Conservation (phyloP, 1,140 invertebrate species). For the Trichonephila inaurata region DNA sequence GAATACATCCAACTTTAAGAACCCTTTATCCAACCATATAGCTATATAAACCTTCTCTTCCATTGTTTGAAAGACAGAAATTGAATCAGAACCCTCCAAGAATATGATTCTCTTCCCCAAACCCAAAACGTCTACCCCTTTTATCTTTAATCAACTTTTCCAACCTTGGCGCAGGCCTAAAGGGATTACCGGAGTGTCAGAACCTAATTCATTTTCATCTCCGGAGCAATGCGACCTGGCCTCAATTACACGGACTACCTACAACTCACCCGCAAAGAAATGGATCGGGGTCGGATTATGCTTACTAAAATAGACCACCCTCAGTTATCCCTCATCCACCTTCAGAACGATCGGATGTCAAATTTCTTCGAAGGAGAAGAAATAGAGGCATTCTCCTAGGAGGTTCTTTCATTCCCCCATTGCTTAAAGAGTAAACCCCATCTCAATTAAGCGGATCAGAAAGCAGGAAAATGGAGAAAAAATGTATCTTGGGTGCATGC, state of each 20-base stretch:
- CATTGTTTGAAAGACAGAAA: not conserved
- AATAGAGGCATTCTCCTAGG: not conserved
- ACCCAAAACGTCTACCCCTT: not conserved
- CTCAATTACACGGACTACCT: not conserved
- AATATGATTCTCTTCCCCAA: not conserved
- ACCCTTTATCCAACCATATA: too few relatives aligned
- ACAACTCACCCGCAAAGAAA: constrained; percentile 1
- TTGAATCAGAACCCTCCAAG: not conserved
- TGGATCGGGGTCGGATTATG: not conserved
- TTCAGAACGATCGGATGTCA: not conserved
- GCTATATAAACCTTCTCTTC: too few relatives aligned
- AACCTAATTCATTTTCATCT: constrained; percentile 36
- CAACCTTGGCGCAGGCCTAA: not conserved
- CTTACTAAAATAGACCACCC: not conserved
- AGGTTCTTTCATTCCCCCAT: not conserved
- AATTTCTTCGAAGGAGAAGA: not conserved
- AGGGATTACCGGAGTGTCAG: not conserved
- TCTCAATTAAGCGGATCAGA: too few relatives aligned
- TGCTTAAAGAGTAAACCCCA: not conserved
- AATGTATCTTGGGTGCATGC: too few relatives aligned
- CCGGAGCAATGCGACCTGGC: not conserved
- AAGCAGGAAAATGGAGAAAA: too few relatives aligned
- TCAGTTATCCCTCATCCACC: not conserved
- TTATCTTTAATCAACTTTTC: constrained; percentile 2
- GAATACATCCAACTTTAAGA: too few relatives aligned